Base-by-base conservation (phyloP, 2,113 vertebrate species). In the Maccullochella peelii region DNA sequence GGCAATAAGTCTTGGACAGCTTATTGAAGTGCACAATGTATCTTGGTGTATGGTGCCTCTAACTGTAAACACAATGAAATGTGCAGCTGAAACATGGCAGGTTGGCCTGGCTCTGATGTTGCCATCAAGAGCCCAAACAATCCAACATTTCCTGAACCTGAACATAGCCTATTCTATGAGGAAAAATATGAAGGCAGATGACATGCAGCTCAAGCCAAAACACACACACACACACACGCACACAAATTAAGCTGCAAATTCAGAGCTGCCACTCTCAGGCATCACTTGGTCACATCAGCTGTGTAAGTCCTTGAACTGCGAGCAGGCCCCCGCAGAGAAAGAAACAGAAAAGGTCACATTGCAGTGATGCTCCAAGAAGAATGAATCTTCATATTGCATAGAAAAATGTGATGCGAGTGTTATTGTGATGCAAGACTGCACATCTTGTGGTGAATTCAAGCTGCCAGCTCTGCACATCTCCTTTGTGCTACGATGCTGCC, bases 251-350 rank as follows among this genome's bases (percentile, higher is more conserved):
- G 61, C 73, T 82, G 85, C 77, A 65, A 80, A 92, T 84, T 66
- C 89, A 86, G 58, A 91, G 80, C 89, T 94, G 92, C 91, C 92
- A 91, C 84, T 92, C 88, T 89, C 79, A 87, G 85, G 72, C 90
- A 89, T 93, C 91, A 86, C 82, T 93, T 89, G 92, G 79, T 89
- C 88, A 67, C 89, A 91, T 93, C 91, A 91, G 86, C 79, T 92
- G 88, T 94, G 70, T 78, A 93, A 95, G 94, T 94, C 94, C 94
- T 95, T 96, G 93, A 95, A 93, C 93, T 91, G 86, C 85, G 27
- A 90, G 81, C 89, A 94, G 94, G 94, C 94, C 92, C 92, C 89
- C 74, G 85, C 88, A 87, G 84, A 95, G 85, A 87, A 91, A 86
- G 85, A 91, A 86, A 78, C 82, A 86, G 72, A 83, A 94, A 94